These are phyloP conservation scores for Pseudopodoces humilis DNA, from an alignment of 2,113 vertebrate species.

Conservation along the genomic window DNA sequence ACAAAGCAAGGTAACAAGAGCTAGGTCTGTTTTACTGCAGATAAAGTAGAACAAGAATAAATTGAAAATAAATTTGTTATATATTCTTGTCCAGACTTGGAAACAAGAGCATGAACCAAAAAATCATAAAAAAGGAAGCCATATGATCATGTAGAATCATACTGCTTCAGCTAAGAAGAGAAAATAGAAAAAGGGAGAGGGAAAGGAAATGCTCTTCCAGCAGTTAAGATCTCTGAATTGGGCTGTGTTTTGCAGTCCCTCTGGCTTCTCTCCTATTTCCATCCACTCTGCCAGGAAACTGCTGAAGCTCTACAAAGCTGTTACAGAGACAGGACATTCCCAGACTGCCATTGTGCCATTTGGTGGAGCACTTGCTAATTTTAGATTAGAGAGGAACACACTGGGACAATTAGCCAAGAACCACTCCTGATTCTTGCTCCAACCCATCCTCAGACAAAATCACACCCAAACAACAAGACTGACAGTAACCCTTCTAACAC, in stretches of 20 bases:
- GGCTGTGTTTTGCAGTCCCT: conserved; percentile 75
- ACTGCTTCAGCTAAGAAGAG: background rate
- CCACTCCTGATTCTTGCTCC: conserved; percentile 39
- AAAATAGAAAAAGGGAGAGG: background rate
- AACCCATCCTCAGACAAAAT: conserved; percentile 46
- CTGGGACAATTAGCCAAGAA: conserved; percentile 61
- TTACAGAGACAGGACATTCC: conserved; percentile 76
- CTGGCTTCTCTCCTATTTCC: conserved; percentile 82
- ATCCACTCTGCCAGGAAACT: conserved; percentile 76
- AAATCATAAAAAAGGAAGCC: background rate
- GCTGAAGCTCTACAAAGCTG: conserved; percentile 74
- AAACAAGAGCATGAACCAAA: background rate
- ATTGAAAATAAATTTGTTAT: background rate
- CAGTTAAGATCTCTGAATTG: background rate
- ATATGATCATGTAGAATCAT: background rate
- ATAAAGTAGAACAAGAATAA: background rate
- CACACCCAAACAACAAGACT: conserved; percentile 9
- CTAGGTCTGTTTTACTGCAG: background rate
- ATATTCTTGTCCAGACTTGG: background rate
- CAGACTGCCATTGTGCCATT: conserved; percentile 76
- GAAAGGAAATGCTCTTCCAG: background rate
- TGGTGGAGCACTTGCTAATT: conserved; percentile 73
- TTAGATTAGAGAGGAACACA: conserved; percentile 66
- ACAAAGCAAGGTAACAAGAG: background rate
- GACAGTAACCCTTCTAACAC: background rate